phyloP scores from a whole-genome alignment of 2,888 invertebrate genomes.

The Oligia strigilis region DNA sequence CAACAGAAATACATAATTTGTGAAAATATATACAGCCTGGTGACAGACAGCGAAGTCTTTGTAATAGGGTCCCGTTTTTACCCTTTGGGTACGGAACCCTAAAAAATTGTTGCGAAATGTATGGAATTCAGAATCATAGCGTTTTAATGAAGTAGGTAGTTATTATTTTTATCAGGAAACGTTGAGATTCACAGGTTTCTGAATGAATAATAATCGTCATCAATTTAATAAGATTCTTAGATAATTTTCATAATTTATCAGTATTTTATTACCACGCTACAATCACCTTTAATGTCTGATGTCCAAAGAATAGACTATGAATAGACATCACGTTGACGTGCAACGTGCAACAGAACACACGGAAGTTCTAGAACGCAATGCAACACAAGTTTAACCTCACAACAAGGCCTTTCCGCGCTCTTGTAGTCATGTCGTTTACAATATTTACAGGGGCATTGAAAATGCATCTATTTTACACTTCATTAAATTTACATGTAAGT shows the following conservation, averaged over 20 bases:
- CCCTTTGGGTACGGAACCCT: too few species aligned
- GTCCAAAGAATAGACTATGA: constrained; percentile 9
- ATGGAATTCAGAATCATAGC: neutral
- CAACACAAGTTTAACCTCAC: constrained; percentile 50
- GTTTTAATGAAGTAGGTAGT: neutral
- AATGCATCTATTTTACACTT: constrained; percentile 32
- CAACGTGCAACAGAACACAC: constrained; percentile 47
- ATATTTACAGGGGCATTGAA: constrained; percentile 44
- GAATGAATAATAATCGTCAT: neutral
- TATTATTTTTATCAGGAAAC: neutral
- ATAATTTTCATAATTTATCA: neutral
- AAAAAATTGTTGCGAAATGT: neutral
- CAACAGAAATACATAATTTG: too few species aligned
- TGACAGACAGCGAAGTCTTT: too few species aligned
- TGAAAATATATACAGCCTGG: too few species aligned
- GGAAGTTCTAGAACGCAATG: constrained; percentile 56
- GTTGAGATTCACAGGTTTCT: neutral
- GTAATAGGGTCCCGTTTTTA: too few species aligned
- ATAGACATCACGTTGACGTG: constrained; percentile 52
- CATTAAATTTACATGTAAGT: constrained; percentile 10
- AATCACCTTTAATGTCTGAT: constrained; percentile 2
- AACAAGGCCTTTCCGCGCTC: constrained; percentile 57
- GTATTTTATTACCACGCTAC: constrained; percentile 9
- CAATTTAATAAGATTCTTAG: neutral
- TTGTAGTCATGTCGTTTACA: constrained; percentile 26